Evolutionary conservation across 2,797 vertebrate genomes (phyloP), one percentile per base, ranked within the genome.

Genomic region (Esox lucius): DNA sequence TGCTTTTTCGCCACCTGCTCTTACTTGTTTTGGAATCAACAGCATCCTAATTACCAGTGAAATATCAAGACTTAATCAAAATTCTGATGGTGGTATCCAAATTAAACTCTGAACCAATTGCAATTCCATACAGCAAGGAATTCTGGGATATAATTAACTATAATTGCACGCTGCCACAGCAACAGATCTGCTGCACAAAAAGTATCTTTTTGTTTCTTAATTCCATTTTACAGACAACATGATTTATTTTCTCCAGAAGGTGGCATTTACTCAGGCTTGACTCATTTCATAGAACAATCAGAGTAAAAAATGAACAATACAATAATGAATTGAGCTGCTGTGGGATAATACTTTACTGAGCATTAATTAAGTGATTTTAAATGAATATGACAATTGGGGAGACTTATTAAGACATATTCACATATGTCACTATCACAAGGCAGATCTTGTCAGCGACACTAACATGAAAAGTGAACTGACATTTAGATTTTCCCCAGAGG

Each of bases 41-140:
- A 70, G 42, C 39, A 68, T 61, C 72, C 65, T 86, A 84, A 85
- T 85, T 85, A 79, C 76, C 69, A 77, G 70, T 35, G 72, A 67
- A 71, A 71, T 85, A 78, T 81, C 74, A 73, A 42, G 70, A 76
- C 74, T 80, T 81, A 85, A 85, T 86, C 84, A 87, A 81, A 78
- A 76, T 80, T 78, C 81, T 83, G 84, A 88, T 86, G 83, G 73
- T 77, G 19, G 78, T 74, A 70, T 81, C 64, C 69, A 78, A 85
- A 84, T 87, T 80, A 81, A 81, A 76, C 72, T 80, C 62, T 68
- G 42, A 81, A 72, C 80, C 83, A 68, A 79, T 83, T 86, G 74
- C 80, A 81, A 88, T 86, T 85, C 80, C 56, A 51, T 70, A 48
- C 81, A 68, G 75, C 68, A 74, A 75, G 59, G 46, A 76, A 80